phyloP scores from a whole-genome alignment of 2,888 invertebrate species.

The Archaeoteleia sp. region DNA sequence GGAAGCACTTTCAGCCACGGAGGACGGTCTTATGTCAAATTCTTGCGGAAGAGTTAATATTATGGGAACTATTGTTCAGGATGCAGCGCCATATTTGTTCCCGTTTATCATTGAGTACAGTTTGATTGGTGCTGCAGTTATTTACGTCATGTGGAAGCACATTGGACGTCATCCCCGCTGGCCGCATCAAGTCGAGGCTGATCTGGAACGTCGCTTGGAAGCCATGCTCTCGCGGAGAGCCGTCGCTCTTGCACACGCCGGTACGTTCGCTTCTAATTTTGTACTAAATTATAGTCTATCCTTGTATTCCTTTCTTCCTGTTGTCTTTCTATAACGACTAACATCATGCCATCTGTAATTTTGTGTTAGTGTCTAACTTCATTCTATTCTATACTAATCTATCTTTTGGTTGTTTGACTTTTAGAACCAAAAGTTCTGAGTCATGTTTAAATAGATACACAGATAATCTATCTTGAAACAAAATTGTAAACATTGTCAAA shows the following conservation, averaged over 20 bases:
- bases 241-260: slow-evolving; percentile 89
- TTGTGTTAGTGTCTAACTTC: too few species aligned
- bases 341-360: too few species aligned
- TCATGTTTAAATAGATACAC: too few species aligned
- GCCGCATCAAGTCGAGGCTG: slow-evolving; percentile 85
- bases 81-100: slow-evolving; percentile 95
- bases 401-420: too few species aligned
- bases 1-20: slow-evolving; percentile 64
- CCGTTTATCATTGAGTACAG: slow-evolving; percentile 98
- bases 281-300: too few species aligned
- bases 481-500: too few species aligned
- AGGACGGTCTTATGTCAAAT: slow-evolving; percentile 67
- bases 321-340: too few species aligned
- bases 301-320: too few species aligned
- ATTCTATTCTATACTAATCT: too few species aligned
- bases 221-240: slow-evolving; percentile 91
- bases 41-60: slow-evolving; percentile 82
- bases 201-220: slow-evolving; percentile 90
- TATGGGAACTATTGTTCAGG: slow-evolving; percentile 94
- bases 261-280: slow-evolving; percentile 73
- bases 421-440: too few species aligned
- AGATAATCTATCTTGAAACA: too few species aligned
- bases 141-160: slow-evolving; percentile 94
- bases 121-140: slow-evolving; percentile 94
- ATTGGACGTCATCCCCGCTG: slow-evolving; percentile 91